Evolutionary conservation across 2,113 vertebrate genomes (phyloP).

Genomic region (Morone chrysops): DNA sequence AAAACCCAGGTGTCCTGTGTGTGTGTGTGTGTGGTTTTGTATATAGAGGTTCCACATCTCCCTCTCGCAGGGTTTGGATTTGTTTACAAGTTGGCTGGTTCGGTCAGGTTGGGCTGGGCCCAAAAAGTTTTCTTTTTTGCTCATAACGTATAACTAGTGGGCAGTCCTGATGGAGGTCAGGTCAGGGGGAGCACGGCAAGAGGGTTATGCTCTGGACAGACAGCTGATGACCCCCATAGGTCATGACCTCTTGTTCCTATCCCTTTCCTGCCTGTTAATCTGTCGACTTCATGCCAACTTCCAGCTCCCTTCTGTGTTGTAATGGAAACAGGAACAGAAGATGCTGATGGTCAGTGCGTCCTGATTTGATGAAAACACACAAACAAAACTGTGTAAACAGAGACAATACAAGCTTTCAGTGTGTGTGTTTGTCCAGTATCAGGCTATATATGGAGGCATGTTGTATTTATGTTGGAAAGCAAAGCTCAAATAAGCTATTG

Average conservation of each 20-base stretch:
- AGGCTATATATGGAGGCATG: neutral
- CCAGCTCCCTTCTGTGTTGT: constrained; percentile 23
- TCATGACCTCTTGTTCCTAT: constrained; percentile 61
- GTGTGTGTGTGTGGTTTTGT: constrained; percentile 36
- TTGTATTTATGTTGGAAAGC: neutral
- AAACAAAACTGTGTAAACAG: constrained; percentile 15
- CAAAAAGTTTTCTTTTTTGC: constrained; percentile 13
- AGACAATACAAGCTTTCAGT: neutral
- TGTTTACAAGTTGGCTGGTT: constrained; percentile 48
- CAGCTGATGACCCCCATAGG: constrained; percentile 66
- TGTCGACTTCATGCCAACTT: constrained; percentile 41
- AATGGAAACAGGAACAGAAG: constrained; percentile 55
- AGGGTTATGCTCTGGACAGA: constrained; percentile 17
- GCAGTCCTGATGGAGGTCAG: constrained; percentile 23
- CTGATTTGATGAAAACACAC: constrained; percentile 27
- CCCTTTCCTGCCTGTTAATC: constrained; percentile 73
- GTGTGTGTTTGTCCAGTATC: neutral
- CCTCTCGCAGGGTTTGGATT: constrained; percentile 12
- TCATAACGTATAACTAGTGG: constrained; percentile 29
- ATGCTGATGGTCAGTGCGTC: constrained; percentile 22
- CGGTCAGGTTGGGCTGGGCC: neutral
- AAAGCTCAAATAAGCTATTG: neutral
- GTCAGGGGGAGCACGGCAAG: neutral
- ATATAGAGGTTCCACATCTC: constrained; percentile 22
- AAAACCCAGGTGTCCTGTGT: constrained; percentile 45